Base-by-base conservation (phyloP, 2,113 vertebrate genomes). In the Oreochromis aureus region DNA sequence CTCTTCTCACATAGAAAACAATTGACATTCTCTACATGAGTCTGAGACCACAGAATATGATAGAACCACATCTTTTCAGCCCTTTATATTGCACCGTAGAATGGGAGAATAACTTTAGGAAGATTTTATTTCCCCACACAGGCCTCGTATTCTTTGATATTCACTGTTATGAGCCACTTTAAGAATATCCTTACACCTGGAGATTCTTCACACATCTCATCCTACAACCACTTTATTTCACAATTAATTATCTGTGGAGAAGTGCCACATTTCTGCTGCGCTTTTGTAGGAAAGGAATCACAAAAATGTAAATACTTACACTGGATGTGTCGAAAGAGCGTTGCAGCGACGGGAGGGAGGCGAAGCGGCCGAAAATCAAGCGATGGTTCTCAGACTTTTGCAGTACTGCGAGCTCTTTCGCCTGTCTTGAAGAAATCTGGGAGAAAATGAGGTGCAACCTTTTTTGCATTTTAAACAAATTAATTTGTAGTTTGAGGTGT, bases 401-500 rank as follows among this genome's bases (percentile, higher is more conserved):
- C 13, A 27, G 15, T 2, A 73, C 61, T 86, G 55, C n/a, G 9
- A 80, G 27, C 5, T 61, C 76, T 84, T 79, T 73, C 54, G 36
- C n/a, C 39, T 27, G 15, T 55, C 63, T 80, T 58, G 73, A 24
- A 69, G 34, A 61, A 87, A 83, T 84, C 44, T 66, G 44, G n/a
- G 55, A 63, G 84, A 92, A 92, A 93, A 88, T 80, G 30, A 88
- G 53, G 54, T 89, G 80, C 58, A 66, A 76, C 7, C 13, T 78
- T 87, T 86, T 88, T 90, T 90, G 87, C 84, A 92, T 92, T 90
- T 90, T 89, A 90, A 91, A 87, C 87, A 86, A 94, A 93, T 95
- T 94, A 92, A 94, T 93, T 89, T 91, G 91, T 94, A 90, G 89
- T 94, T 92, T 92, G 91, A 93, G 90, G 92, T 95, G 95, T 95